Evolutionary conservation across 2,888 invertebrate genomes (phyloP).

Genomic region (Epirrhoe tristata): DNA sequence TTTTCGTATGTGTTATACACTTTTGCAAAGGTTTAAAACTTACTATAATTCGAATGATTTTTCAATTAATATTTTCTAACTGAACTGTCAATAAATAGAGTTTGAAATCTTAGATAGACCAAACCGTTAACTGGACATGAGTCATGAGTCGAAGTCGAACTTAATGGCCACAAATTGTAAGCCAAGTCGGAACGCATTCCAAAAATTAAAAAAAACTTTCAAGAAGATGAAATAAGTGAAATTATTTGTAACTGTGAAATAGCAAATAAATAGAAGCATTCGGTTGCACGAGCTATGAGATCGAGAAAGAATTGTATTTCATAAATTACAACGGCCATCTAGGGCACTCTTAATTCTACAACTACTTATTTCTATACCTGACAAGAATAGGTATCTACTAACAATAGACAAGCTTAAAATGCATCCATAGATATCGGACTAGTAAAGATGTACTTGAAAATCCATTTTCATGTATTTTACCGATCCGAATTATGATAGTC

Average conservation of each 20-base stretch:
- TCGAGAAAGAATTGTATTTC: constrained; percentile 18
- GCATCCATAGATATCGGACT: not conserved
- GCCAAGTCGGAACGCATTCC: not conserved
- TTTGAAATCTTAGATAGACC: no score
- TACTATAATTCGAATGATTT: no score
- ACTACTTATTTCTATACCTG: constrained; percentile 13
- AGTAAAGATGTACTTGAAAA: not conserved
- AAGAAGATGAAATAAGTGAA: not conserved
- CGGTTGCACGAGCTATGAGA: constrained; percentile 24
- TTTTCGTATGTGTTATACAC: no score
- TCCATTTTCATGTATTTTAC: not conserved
- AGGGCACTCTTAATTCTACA: constrained; percentile 10
- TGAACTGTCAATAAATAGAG: no score
- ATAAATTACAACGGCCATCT: constrained; percentile 9
- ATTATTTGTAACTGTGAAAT: not conserved
- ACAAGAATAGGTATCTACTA: constrained; percentile 5
- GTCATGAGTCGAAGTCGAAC: no score
- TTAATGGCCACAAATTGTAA: not conserved
- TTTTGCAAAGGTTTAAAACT: no score
- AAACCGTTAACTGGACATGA: no score
- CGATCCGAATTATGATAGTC: not conserved
- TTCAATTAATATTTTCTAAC: no score
- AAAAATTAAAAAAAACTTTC: not conserved
- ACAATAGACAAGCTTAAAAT: not conserved
- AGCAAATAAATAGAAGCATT: constrained; percentile 20